Evolutionary conservation across 2,113 vertebrate genomes (phyloP), one percentile per base, ranked within the genome.

Genomic region (Menidia beryllina): DNA sequence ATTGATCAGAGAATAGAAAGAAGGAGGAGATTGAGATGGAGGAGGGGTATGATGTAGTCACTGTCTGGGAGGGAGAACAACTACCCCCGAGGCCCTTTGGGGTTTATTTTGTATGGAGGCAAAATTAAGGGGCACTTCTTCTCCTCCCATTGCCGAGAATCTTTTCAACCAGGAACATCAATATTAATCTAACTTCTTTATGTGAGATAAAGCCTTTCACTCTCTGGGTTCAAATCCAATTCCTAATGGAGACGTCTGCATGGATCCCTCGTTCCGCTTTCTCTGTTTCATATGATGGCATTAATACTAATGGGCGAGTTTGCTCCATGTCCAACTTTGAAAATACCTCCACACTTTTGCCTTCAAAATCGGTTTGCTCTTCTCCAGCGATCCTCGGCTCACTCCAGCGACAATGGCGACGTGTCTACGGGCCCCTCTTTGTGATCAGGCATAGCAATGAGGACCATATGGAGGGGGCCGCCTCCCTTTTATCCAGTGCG

Each of bases 1-100:
- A 94, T 94, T 87, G 91, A 94, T 91, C 86, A 88, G 75, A 62
- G 71, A 59, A 69, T 66, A 58, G 76, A 64, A 72, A 72, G 77
- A 82, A 59, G 39, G 64, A 75, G 36, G 72, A 57, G 64, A 72
- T 20, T 12, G 17, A 58, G 36, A 41, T 48, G 58, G 56, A 57
- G 73, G 53, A 71, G 47, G 67, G 48, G 74, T 43, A 24, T 69
- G 72, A 82, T 59, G 61, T 39, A 53, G 67, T 68, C 73, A 69
- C 69, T 81, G 71, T 86, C 74, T 82, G 60, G 56, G 61, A 23
- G 25, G 12, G 48, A 56, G 63, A 75, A 25, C 56, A 30, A 39
- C 23, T 17, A 27, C 20, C 25, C 50, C 62, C 12, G 51, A 72
- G 30, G n/a, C 47, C 59, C 34, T 9, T n/a, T 53, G 39, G 64